Conservation (phyloP, 2,113 vertebrate species). For the Chrysochloris asiatica region DNA sequence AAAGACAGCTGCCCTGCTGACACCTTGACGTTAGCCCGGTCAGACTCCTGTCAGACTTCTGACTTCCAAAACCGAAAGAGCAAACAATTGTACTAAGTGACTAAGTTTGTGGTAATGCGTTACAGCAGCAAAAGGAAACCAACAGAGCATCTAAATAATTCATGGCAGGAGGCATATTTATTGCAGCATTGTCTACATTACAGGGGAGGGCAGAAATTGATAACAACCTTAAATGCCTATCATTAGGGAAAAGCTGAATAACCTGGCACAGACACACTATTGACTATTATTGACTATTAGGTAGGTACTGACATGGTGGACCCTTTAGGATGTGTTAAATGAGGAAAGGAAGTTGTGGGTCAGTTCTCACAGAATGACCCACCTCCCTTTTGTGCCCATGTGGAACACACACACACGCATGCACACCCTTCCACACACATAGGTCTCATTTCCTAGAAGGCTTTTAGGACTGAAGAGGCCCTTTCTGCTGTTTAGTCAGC, state of each 20-base stretch:
- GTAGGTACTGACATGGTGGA: neutral
- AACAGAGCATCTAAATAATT: neutral
- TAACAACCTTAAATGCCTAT: neutral
- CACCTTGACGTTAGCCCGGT: neutral
- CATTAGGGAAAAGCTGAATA: neutral
- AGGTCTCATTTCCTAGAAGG: neutral
- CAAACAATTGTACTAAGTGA: neutral
- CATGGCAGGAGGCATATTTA: neutral
- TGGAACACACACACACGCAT: neutral
- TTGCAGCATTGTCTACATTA: neutral
- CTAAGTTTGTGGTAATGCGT: neutral
- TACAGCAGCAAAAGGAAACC: neutral
- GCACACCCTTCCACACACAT: neutral
- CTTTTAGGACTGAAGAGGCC: neutral
- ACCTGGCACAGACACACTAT: neutral
- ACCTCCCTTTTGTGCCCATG: neutral
- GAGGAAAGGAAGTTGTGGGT: slow-evolving; percentile 15
- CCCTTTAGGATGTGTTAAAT: neutral
- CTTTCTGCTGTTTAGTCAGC: neutral
- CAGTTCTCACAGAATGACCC: neutral
- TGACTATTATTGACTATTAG: too few relatives aligned
- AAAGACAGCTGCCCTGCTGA: neutral
- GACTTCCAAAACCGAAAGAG: neutral
- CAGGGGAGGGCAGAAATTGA: neutral
- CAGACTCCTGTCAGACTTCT: neutral